phyloP scores from a whole-genome alignment of 2,113 vertebrate genomes.

The Cathartes aura region DNA sequence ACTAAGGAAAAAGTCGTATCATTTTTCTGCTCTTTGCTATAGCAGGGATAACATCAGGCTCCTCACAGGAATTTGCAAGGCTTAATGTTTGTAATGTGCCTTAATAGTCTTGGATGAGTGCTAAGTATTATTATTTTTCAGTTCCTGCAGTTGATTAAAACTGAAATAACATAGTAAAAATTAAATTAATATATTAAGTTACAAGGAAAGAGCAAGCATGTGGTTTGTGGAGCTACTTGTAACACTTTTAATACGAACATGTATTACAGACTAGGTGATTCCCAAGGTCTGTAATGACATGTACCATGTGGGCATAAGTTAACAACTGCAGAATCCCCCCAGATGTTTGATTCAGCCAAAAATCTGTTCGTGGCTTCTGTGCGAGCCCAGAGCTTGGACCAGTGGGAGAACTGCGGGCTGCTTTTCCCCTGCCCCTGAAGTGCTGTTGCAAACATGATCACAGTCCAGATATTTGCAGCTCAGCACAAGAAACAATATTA shows the following conservation, averaged over 20 bases:
- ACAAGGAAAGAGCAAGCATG: conserved; percentile 36
- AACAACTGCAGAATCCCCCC: not conserved
- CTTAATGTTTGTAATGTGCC: conserved; percentile 27
- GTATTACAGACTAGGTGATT: conserved; percentile 25
- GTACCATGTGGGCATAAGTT: not conserved
- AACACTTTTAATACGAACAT: not conserved
- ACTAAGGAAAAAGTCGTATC: not conserved
- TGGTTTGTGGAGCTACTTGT: conserved; percentile 42
- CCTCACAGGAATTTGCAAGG: conserved; percentile 17
- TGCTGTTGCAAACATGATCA: not conserved
- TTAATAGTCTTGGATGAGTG: conserved; percentile 43
- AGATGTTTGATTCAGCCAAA: not conserved
- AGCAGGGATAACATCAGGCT: not conserved
- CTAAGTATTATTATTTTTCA: conserved; percentile 63
- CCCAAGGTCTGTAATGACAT: conserved; percentile 10
- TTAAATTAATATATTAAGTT: conserved; percentile 57
- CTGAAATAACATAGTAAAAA: conserved; percentile 51
- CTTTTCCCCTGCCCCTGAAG: not conserved
- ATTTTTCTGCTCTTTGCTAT: not conserved
- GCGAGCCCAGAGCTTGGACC: not conserved
- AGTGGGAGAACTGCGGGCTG: not conserved
- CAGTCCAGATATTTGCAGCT: conserved; percentile 13
- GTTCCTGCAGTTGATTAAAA: conserved; percentile 58
- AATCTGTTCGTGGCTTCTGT: not conserved
- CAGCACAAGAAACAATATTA: not conserved